Percentiles rank a stretch among this genome's conserved stretches.
phyloP scores from a whole-genome alignment of 2,888 invertebrate species.

The Mesopsocus fuscifrons region DNA sequence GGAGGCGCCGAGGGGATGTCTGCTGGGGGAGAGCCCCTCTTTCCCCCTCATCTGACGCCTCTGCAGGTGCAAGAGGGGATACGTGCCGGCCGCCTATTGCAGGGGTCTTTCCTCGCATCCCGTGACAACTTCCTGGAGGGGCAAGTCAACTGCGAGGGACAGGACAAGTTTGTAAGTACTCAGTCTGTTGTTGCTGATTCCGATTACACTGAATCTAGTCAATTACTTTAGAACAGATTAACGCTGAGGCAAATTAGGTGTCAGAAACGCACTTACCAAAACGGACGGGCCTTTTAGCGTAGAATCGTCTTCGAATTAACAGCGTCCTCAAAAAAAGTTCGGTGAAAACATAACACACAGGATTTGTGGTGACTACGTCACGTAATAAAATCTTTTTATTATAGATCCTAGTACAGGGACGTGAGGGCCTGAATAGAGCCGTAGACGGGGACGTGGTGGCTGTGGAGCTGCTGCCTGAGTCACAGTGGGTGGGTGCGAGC shows the following conservation, averaged over 20 bases:
- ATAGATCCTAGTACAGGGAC: conserved; percentile 69
- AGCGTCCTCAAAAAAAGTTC: too few species aligned
- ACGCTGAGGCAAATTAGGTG: too few species aligned
- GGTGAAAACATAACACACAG: too few species aligned
- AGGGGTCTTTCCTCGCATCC: conserved; percentile 70
- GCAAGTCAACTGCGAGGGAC: conserved; percentile 56
- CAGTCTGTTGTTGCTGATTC: too few species aligned
- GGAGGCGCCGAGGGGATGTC: conserved; percentile 24
- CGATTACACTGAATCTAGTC: too few species aligned
- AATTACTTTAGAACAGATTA: too few species aligned
- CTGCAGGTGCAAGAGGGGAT: conserved; percentile 61
- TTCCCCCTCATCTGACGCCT: conserved; percentile 68
- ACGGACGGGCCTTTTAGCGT: too few species aligned
- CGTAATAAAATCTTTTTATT: conserved; percentile 17
- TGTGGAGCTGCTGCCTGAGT: conserved; percentile 68
- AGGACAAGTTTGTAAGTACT: conserved; percentile 57
- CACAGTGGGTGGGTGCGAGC: conserved; percentile 80
- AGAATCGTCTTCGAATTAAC: too few species aligned
- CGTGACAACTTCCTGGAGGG: conserved; percentile 91
- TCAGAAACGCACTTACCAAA: too few species aligned
- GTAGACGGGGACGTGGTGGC: conserved; percentile 91
- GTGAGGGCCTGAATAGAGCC: conserved; percentile 72
- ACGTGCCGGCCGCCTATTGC: conserved; percentile 50
- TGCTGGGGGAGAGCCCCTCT: conserved; percentile 43
- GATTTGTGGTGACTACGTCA: too few species aligned